Base-by-base conservation (phyloP, 2,113 vertebrate species). In the Columba janthina region DNA sequence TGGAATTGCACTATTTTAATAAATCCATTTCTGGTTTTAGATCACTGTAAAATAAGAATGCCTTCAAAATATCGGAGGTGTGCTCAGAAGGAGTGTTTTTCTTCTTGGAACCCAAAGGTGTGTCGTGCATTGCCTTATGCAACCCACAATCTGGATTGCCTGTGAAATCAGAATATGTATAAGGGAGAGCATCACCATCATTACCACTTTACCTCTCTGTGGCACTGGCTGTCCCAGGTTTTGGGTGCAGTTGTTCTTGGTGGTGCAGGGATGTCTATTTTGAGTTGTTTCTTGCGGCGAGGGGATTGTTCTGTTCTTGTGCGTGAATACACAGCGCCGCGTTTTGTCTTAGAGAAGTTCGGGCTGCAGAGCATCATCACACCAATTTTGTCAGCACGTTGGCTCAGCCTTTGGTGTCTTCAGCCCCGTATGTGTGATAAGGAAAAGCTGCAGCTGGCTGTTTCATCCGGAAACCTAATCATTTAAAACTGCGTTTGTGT, bases 11-110 rank as follows among this genome's bases (percentile, higher is more conserved):
- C 64, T 95, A 34, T 93, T 94, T 96, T 86, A 79, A 56, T 86
- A 81, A 86, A 61, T 85, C 54, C 73, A 26, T 65, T 90, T 86
- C 93, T 94, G 70, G 26, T 92, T 96, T 95, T 95, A 93, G 96
- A 89, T 69, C 19, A 19, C 65, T 89, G 40, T 86, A 72, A 78
- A 90, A 78, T 75, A 87, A 70, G 62, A 85, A 79, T 72, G 4
- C 61, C 96, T 90, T 86, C 61, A 90, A 61, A 93, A 92, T 71
- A 80, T 6, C 81, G 54, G 66, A 89, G 89, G 50, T 44, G 13
- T 65, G 71, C 62, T 96, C 54, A 84, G 75, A 65, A 74, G 83
- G 42, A 85, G 21, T 44, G 61, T 42, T 77, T 77, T 80, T 84
- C 54, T 88, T 86, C 57, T 75, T 72, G 69, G 83, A 94, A 69